Base-by-base conservation (phyloP, 1,140 invertebrate genomes). In the Zaprionus ornatus region DNA sequence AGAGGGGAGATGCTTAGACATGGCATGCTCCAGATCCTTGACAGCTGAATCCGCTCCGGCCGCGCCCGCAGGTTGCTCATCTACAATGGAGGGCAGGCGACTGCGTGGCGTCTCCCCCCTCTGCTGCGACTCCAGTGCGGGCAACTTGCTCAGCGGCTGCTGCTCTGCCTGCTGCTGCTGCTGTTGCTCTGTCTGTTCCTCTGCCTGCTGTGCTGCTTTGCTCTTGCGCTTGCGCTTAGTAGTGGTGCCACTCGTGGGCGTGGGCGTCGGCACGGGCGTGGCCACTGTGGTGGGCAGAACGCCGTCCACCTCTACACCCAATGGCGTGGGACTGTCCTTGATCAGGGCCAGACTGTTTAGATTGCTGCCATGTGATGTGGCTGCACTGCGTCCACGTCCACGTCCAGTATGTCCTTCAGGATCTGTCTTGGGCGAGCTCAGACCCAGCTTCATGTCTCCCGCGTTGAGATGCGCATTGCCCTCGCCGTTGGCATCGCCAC, bases 11-110 rank as follows among this genome's bases (percentile, higher is more conserved):
- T 99, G 98, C 91, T 98, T 98, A 21, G 98, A 98, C 98, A 99
- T 99, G 13, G 97, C 98, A 82, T 98, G 97, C 93, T 99, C 98
- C 72, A 99, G 93, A 83, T 99, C 98, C 92, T 98, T 97, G 0
- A 92, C 91, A 4, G 91, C 91, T 3, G 86, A 80, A 48, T 92
- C 91, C 0, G 84, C 72, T 0, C 65, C 74, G 0, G 67, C 55
- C 7, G 17, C 37, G 15, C 37, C 23, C 35, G 10, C 27, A 1
- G 82, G 54, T 40, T 80, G 79, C 62, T 92, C 91, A n/a, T 92
- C 91, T 25, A 92, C 84, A 52, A 91, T 82, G 4, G 87, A 83
- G 6, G 91, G 87, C 45, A 90, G 69, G 15, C 82, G 86, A 60
- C 85, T 92, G 21, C 86, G 77, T 1, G 92, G 91, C 45, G 79